Conservation (phyloP, 2,113 vertebrate species). For the Eira barbara region DNA sequence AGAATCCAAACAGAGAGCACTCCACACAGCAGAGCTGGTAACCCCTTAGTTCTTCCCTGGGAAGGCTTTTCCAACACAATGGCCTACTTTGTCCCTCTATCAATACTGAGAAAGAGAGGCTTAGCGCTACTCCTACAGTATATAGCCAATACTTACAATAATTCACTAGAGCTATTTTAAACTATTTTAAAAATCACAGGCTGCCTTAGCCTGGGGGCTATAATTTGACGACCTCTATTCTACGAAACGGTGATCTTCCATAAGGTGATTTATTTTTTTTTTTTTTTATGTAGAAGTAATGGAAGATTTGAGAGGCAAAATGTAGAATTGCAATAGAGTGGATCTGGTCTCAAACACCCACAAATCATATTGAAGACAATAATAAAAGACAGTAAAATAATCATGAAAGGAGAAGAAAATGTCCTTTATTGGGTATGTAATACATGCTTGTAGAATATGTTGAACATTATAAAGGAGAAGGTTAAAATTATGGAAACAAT, state of each 20-base stretch:
- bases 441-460: background rate
- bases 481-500: background rate
- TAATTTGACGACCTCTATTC: background rate
- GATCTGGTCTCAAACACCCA: background rate
- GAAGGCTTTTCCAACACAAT: background rate
- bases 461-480: background rate
- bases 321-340: background rate
- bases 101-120: background rate
- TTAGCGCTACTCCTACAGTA: accelerated
- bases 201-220: background rate
- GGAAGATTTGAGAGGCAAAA: background rate
- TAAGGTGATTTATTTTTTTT: background rate
- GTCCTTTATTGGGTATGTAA: background rate
- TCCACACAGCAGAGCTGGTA: background rate
- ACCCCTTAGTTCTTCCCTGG: background rate
- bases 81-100: background rate
- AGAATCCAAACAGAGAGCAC: background rate
- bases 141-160: background rate
- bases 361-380: background rate
- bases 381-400: background rate
- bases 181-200: background rate
- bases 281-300: background rate
- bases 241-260: background rate
- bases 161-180: background rate
- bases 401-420: background rate